Evolutionary conservation across 2,113 vertebrate genomes (phyloP).

Genomic region (Xiphias gladius): DNA sequence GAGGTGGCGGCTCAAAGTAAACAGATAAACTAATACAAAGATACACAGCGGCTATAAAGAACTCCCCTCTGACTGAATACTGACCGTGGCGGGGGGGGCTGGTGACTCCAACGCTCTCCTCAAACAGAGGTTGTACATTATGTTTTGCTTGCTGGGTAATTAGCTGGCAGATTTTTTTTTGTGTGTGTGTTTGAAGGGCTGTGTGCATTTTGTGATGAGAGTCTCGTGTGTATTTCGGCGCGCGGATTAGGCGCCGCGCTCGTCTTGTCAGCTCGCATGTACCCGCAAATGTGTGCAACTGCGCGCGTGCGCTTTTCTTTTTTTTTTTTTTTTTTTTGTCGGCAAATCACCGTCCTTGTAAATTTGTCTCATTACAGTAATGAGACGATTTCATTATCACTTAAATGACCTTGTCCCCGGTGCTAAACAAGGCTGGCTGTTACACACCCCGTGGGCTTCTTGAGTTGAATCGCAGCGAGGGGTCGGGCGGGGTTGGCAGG

Average conservation of each 20-base stretch:
- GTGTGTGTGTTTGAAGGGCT: constrained; percentile 43
- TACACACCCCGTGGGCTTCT: constrained; percentile 59
- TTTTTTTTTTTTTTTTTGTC: too few relatives aligned
- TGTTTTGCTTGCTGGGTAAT: constrained; percentile 75
- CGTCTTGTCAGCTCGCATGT: constrained; percentile 40
- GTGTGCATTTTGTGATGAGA: neutral
- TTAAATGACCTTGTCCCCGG: constrained; percentile 80
- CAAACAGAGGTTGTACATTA: constrained; percentile 64
- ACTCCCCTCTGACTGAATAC: constrained; percentile 54
- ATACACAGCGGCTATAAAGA: constrained; percentile 51
- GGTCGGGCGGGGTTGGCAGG: constrained; percentile 54
- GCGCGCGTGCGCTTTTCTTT: too few relatives aligned
- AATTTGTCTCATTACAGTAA: constrained; percentile 83
- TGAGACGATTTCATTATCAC: constrained; percentile 85
- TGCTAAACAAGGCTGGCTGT: constrained; percentile 73
- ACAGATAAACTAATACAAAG: constrained; percentile 69
- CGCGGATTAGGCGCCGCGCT: constrained; percentile 17
- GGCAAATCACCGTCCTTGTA: constrained; percentile 80
- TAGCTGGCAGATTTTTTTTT: constrained; percentile 67
- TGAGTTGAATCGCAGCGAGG: constrained; percentile 54
- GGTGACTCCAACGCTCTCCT: constrained; percentile 53
- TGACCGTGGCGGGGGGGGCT: neutral
- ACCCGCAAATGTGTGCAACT: constrained; percentile 17
- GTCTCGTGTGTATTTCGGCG: constrained; percentile 1
- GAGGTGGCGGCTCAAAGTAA: constrained; percentile 59